Conservation (phyloP, 2,113 vertebrate genomes). For the Talpa occidentalis region DNA sequence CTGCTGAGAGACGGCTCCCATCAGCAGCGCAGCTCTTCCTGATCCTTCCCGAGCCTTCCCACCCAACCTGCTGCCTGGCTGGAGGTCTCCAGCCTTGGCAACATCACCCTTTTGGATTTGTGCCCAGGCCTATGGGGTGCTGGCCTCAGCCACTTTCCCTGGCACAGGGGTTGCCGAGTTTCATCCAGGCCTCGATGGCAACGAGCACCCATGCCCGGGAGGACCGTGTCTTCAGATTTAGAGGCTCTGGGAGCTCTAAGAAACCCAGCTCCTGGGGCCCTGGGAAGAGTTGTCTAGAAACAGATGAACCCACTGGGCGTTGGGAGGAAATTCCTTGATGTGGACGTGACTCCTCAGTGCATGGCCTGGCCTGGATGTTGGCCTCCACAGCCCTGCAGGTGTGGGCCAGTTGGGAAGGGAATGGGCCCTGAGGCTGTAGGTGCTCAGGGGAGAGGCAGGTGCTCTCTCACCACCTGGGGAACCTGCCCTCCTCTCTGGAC, state of each 20-base stretch:
- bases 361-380: background rate
- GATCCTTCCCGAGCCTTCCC: background rate
- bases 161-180: fast-evolving
- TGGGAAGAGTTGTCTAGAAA: background rate
- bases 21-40: no score
- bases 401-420: background rate
- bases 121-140: background rate
- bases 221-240: background rate
- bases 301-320: background rate
- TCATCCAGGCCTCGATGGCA: background rate
- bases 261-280: background rate
- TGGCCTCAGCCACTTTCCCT: background rate
- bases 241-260: background rate
- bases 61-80: background rate
- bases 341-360: fast-evolving
- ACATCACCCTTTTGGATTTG: fast-evolving
- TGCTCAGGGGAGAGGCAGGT: no score
- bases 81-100: background rate
- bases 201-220: background rate
- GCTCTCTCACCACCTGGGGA: background rate
- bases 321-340: background rate
- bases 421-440: background rate
- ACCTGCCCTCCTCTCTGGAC: background rate
- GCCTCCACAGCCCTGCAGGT: background rate
- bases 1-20: background rate